Conservation (phyloP, 92 coral and sea anemone species). For the Parazoanthus atlanticus region DNA sequence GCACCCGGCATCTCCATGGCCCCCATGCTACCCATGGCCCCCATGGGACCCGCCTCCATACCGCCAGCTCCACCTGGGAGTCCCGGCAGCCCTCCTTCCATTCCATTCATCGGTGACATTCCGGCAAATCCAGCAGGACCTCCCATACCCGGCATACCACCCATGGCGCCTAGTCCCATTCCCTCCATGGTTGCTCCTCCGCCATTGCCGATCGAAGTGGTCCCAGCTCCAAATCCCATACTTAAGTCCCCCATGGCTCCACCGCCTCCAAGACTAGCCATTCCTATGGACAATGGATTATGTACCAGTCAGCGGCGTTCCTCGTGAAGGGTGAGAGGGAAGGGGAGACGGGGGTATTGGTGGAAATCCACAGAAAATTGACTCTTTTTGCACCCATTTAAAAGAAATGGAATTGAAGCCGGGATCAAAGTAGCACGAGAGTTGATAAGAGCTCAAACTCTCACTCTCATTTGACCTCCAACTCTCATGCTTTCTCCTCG, state of each 20-base stretch:
- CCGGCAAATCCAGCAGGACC: slow-evolving; percentile 44
- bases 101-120: slow-evolving; percentile 38
- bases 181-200: slow-evolving; percentile 94
- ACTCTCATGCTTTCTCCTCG: too few relatives aligned
- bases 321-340: background rate
- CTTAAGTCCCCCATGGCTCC: slow-evolving; percentile 70
- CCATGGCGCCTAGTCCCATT: slow-evolving; percentile 59
- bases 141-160: slow-evolving; percentile 64
- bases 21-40: slow-evolving; percentile 49
- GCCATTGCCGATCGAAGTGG: slow-evolving; percentile 79
- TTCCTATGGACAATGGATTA: background rate
- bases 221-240: slow-evolving; percentile 88
- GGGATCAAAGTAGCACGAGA: too few relatives aligned
- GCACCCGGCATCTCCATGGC: slow-evolving; percentile 67
- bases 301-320: background rate
- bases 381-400: background rate
- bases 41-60: slow-evolving; percentile 19
- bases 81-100: slow-evolving; percentile 33
- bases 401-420: too few relatives aligned
- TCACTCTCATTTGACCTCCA: too few relatives aligned
- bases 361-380: background rate
- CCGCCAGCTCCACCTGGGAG: slow-evolving; percentile 23
- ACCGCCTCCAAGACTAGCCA: slow-evolving; percentile 64
- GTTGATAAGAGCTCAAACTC: too few relatives aligned
- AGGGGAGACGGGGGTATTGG: background rate